Evolutionary conservation across 2,888 invertebrate species (phyloP).

Genomic region (Philhelius pedissequus): DNA sequence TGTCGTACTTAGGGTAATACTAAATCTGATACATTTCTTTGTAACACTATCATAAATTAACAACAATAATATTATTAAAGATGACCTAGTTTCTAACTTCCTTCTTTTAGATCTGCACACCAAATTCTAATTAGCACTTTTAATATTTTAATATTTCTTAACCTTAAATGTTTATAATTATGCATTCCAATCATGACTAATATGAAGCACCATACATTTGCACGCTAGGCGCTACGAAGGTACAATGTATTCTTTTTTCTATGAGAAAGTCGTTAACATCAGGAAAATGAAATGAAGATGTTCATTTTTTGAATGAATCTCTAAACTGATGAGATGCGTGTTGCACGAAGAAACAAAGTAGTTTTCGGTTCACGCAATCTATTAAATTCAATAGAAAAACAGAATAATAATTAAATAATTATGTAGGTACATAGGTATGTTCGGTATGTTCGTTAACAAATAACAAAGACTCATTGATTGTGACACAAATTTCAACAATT

Average conservation of each 20-base stretch:
- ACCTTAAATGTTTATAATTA: constrained; percentile 7
- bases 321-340: constrained; percentile 39
- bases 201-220: not conserved
- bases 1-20: too few species aligned
- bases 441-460: not conserved
- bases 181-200: not conserved
- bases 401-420: not conserved
- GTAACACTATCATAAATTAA: too few species aligned
- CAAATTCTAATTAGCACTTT: not conserved
- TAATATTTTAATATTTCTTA: not conserved
- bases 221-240: not conserved
- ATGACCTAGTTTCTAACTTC: not conserved
- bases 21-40: too few species aligned
- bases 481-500: not conserved
- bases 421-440: too few species aligned
- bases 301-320: not conserved
- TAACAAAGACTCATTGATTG: not conserved
- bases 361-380: constrained; percentile 39
- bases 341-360: constrained; percentile 34
- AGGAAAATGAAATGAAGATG: not conserved
- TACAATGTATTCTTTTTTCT: not conserved
- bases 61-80: not conserved
- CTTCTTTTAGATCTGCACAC: not conserved
- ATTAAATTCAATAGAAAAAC: not conserved
- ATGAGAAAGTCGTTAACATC: not conserved